Conservation (phyloP, 2,113 vertebrate genomes). For the Brachyhypopomus occidentalis region DNA sequence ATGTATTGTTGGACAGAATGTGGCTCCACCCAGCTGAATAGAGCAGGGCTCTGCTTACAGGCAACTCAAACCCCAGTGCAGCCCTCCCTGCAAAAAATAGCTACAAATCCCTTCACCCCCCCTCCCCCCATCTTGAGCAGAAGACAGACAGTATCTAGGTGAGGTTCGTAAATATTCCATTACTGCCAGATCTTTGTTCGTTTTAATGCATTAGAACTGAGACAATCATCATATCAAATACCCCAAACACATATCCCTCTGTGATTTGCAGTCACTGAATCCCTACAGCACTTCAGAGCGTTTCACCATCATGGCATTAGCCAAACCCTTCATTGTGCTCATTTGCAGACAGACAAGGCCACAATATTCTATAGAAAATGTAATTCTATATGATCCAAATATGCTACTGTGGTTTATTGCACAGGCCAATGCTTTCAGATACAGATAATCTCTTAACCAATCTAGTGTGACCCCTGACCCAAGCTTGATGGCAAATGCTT, state of each 20-base stretch:
- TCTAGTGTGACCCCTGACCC: not conserved
- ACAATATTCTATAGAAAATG: too few species aligned
- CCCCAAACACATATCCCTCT: too few species aligned
- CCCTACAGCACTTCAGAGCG: not conserved
- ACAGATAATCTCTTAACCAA: not conserved
- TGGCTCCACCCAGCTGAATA: not conserved
- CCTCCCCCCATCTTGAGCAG: not conserved
- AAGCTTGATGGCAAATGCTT: not conserved
- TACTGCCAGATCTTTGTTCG: not conserved
- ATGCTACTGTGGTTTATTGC: too few species aligned
- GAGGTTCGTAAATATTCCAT: not conserved
- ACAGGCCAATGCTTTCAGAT: not conserved
- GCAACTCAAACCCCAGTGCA: not conserved
- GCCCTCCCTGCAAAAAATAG: not conserved
- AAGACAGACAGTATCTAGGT: not conserved
- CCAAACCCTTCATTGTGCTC: not conserved
- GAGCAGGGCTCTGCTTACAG: not conserved
- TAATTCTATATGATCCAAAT: not conserved
- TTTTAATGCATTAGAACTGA: not conserved
- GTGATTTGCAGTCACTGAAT: too few species aligned
- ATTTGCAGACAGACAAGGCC: constrained; percentile 12
- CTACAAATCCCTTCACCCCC: not conserved
- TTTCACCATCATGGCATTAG: not conserved
- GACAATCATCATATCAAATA: not conserved
- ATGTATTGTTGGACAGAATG: not conserved